A percentile compares a stretch with the other conserved stretches of the same genome.
Conservation (phyloP, 2,888 invertebrate genomes). For the Drosophila testacea region DNA sequence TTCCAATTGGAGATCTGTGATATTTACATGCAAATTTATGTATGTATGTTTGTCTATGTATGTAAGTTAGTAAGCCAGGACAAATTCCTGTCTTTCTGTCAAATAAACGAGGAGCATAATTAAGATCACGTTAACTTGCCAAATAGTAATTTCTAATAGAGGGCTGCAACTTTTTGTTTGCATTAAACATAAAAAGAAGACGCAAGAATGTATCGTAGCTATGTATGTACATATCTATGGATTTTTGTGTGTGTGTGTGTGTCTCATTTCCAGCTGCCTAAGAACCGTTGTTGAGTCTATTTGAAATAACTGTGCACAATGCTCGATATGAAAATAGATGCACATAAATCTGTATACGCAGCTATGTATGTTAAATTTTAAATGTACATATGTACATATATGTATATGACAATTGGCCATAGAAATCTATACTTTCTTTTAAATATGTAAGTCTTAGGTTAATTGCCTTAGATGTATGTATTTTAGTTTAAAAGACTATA, state of each 20-base stretch:
- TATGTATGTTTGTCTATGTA: neutral
- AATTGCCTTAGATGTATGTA: too few species aligned
- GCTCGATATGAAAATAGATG: conserved; percentile 9
- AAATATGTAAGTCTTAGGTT: too few species aligned
- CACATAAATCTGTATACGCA: neutral
- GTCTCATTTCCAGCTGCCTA: conserved; percentile 62
- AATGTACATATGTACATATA: too few species aligned
- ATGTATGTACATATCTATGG: neutral
- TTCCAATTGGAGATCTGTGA: neutral
- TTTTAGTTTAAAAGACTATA: too few species aligned
- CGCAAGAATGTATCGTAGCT: conserved; percentile 30
- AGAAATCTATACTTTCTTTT: too few species aligned
- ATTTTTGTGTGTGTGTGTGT: conserved; percentile 8
- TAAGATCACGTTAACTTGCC: conserved; percentile 18
- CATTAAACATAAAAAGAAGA: neutral
- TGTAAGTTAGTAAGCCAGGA: neutral
- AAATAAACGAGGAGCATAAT: conserved; percentile 12
- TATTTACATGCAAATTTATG: neutral
- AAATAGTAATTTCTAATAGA: conserved; percentile 34
- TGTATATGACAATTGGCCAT: too few species aligned
- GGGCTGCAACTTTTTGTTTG: neutral
- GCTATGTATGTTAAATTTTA: too few species aligned
- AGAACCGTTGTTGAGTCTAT: conserved; percentile 65
- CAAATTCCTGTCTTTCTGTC: neutral
- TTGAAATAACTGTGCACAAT: conserved; percentile 50